Conservation (phyloP, 2,113 vertebrate species). For the Delphinus delphis region DNA sequence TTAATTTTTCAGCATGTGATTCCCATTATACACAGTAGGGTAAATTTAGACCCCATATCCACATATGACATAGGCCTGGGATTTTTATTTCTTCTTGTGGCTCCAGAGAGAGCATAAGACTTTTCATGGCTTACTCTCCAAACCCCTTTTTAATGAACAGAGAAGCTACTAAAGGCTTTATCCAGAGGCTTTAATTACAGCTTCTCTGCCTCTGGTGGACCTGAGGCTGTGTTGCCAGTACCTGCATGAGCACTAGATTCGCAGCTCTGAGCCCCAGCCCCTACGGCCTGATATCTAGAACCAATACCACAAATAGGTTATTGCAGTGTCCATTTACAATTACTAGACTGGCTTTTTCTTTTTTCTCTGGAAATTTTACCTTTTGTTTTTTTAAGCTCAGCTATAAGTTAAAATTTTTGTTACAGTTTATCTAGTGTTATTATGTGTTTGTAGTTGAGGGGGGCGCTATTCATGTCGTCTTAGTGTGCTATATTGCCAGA, state of each 20-base stretch:
- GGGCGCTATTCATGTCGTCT: not conserved
- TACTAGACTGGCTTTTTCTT: not conserved
- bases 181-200: not conserved
- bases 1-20: not conserved
- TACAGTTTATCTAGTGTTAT: conserved; percentile 29
- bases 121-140: conserved; percentile 5
- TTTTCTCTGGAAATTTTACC: conserved; percentile 31
- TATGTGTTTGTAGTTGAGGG: not conserved
- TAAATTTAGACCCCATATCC: not conserved
- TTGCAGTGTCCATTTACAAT: not conserved
- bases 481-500: not conserved
- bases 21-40: not conserved
- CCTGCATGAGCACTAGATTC: not conserved
- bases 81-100: conserved; percentile 29
- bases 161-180: not conserved
- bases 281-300: not conserved
- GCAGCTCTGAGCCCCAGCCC: not conserved
- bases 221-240: not conserved
- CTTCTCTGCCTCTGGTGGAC: not conserved
- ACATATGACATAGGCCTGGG: not conserved
- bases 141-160: not conserved
- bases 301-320: not conserved
- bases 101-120: not conserved
- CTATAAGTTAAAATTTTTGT: conserved; percentile 24
- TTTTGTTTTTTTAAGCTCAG: not conserved